phyloP scores from a whole-genome alignment of 2,888 invertebrate genomes.

The Heliconius ethilla region DNA sequence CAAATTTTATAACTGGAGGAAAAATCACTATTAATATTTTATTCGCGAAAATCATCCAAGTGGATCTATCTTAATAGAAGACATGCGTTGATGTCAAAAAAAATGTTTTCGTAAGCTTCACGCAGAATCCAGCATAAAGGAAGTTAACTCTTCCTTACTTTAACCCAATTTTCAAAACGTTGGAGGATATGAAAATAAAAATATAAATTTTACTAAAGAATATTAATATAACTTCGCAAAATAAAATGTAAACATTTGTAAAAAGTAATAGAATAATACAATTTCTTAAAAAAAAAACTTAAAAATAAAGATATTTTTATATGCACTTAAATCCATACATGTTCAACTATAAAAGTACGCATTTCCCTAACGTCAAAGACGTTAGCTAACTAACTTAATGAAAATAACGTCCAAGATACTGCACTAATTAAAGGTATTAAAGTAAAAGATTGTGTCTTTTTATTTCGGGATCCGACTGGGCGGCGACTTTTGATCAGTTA shows the following conservation, averaged over 20 bases:
- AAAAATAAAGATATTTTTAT: background rate
- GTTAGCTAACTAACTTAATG: slow-evolving; percentile 35
- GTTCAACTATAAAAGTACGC: background rate
- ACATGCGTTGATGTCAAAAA: too few relatives aligned
- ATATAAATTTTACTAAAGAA: too few relatives aligned
- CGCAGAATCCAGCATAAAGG: too few relatives aligned
- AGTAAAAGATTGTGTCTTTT: slow-evolving; percentile 27
- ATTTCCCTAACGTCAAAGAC: background rate
- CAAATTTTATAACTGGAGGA: background rate
- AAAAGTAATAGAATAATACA: too few relatives aligned
- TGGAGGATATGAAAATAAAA: too few relatives aligned
- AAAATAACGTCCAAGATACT: slow-evolving; percentile 34
- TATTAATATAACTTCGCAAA: too few relatives aligned
- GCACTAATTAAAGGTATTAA: slow-evolving; percentile 36
- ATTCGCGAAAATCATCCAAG: background rate
- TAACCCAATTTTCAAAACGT: too few relatives aligned
- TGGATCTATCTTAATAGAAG: background rate
- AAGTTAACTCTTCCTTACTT: too few relatives aligned
- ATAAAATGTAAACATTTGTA: too few relatives aligned
- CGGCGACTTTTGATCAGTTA: slow-evolving; percentile 30
- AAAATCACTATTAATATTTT: background rate
- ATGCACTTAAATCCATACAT: background rate
- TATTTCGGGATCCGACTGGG: slow-evolving; percentile 23
- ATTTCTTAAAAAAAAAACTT: background rate
- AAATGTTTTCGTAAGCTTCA: too few relatives aligned